Evolutionary conservation across 30 jellyfish, hydroid and myxozoan genomes (phyloP), one percentile per base, ranked within the genome.

Genomic region (Clytia hemisphaerica): DNA sequence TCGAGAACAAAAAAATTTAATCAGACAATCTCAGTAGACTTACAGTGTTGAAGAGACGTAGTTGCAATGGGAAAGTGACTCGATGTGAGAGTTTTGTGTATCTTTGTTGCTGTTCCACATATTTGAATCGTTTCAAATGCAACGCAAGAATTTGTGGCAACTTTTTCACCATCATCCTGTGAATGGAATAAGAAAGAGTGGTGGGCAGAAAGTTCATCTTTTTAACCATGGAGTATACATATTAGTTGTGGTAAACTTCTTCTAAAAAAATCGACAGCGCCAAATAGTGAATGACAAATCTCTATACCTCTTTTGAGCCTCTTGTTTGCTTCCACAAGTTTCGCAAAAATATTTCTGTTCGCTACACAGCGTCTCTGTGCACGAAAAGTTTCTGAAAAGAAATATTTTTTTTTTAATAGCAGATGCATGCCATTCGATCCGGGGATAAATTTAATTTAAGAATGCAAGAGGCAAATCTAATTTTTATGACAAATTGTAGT

Each of bases 271-370:
- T n/a, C n/a, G n/a, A n/a, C n/a, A n/a, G n/a, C n/a, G n/a, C n/a
- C n/a, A n/a, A n/a, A n/a, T n/a, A n/a, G n/a, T n/a, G n/a, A n/a
- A n/a, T n/a, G n/a, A n/a, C n/a, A n/a, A n/a, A n/a, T n/a, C n/a
- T n/a, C 12, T 47, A 45, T 60, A 78, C 96, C 96, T 61, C 62
- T 87, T 87, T 47, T 87, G 94, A 10, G 97, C 97, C 69, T 87
- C 97, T 55, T 87, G 97, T 45, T 87, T 87, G 70, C 97, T 87
- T 15, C 97, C 97, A 70, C 97, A 87, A 1, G 80, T 94, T 60
- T 87, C 97, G 58, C 97, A 87, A 59, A 79, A 80, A 58, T 87
- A 87, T 59, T 87, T 87, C 40, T 87, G 94, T 44, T 87, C 97
- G 78, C 80, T 87, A 34, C 97, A 79, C 60, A 87, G 36, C 5